Conservation (phyloP, 2,797 vertebrate genomes). For the Discoglossus pictus region DNA sequence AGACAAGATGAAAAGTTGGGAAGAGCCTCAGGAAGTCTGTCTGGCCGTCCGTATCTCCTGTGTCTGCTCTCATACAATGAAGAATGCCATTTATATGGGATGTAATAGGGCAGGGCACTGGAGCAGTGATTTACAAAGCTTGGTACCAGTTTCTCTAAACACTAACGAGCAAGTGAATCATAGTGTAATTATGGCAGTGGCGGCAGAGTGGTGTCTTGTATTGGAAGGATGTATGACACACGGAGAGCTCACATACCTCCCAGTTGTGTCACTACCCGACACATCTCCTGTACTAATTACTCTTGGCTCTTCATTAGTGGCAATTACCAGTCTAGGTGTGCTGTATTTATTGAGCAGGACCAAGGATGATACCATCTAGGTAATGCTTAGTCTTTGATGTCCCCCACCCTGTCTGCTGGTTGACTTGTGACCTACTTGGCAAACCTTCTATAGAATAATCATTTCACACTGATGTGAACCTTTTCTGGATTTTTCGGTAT, state of each 20-base stretch:
- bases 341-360: slow-evolving; percentile 4
- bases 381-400: slow-evolving; percentile 12
- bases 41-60: slow-evolving; percentile 19
- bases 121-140: slow-evolving; percentile 32
- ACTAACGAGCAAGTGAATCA: slow-evolving; percentile 39
- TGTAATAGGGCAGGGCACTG: slow-evolving; percentile 12
- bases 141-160: slow-evolving; percentile 35
- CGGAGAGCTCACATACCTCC: slow-evolving; percentile 16
- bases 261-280: slow-evolving; percentile 22
- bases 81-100: slow-evolving; percentile 6
- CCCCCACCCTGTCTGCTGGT: slow-evolving; percentile 25
- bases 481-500: too few species aligned
- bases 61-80: slow-evolving; percentile 9
- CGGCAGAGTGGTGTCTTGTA: slow-evolving; percentile 36
- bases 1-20: slow-evolving; percentile 16
- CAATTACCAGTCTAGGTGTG: slow-evolving; percentile 44
- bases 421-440: slow-evolving; percentile 19
- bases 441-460: too few species aligned
- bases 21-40: slow-evolving; percentile 17
- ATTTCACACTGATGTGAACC: too few species aligned
- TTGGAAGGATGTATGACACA: slow-evolving; percentile 24
- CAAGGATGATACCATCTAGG: slow-evolving; percentile 1
- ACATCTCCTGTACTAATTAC: slow-evolving; percentile 11
- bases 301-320: slow-evolving; percentile 23
- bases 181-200: slow-evolving; percentile 30